Evolutionary conservation across 1,140 invertebrate genomes (phyloP), one percentile per base, ranked within the genome.

Genomic region (Oryzaephilus surinamensis): DNA sequence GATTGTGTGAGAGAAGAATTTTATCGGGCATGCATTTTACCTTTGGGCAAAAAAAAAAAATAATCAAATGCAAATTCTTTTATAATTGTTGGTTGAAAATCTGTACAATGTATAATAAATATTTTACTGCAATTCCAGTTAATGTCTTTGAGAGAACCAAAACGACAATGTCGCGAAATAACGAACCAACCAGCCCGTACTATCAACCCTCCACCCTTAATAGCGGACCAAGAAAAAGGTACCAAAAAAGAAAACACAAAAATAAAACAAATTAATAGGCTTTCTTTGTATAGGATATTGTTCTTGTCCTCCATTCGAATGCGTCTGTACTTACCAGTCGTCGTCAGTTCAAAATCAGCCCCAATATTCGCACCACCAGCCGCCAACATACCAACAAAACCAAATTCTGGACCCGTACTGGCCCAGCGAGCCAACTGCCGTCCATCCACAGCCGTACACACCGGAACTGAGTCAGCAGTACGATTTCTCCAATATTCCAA

Each of bases 291-390:
- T 51, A 75, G 73, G 67, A 33, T 75, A 70, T 42, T 79, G 76
- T 51, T 77, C 74, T 14, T 78, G 75, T 54, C 67, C 74, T 1
- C 74, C 75, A 0, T 78, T 77, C 51, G 74, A 78, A 46, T 78
- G 74, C 39, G 62, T 74, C 15, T 76, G 74, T 47, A 57, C 49
- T 4, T 52, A 65, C 28, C 60, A 67, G 29, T 32, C 60, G 49
- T 19, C 61, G 55, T 28, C 49, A 14, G 16, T 46, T n/a, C 43
- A 41, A 38, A 39, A 33, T n/a, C 34, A 48, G 1, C 52, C 51
- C 33, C 54, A 56, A 13, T 55, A 50, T 36, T 19, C 37, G 32
- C 48, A 43, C 18, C 37, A 40, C 12, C 54, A 51, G 12, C 54
- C 50, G 10, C 37, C 43, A 38, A 41, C 49, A 1, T 52, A 54